Evolutionary conservation across 2,888 invertebrate species (phyloP), one percentile per base, ranked within the genome.

Genomic region (Nineta flava): DNA sequence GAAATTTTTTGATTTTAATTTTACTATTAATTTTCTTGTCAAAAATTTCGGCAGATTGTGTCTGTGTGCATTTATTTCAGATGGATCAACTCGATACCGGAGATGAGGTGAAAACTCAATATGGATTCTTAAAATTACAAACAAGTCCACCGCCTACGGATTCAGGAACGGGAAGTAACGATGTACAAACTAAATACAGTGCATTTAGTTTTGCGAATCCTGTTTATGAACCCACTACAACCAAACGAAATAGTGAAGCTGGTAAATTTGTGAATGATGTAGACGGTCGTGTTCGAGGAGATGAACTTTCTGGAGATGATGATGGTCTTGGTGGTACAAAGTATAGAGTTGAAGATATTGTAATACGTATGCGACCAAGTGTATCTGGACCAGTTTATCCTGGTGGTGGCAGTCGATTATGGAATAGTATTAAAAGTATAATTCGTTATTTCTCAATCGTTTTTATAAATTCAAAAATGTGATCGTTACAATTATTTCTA

Each of bases 161-260:
- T 9, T 53, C 56, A 35, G 55, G 55, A 46, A 55, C 57, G 32
- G 53, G 55, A 16, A 53, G 55, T 52, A 50, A 50, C 53, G 59
- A 53, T 9, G 58, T 59, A 54, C 72, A 71, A 42, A 68, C 69
- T n/a, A 74, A 75, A 52, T 68, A 68, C 45, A 75, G 73, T 16
- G 72, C 80, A 46, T 75, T 87, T 56, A 87, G 87, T 59, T 88
- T 83, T 62, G 81, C 87, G 43, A 88, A 88, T 68, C 88, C 88
- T 0, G 84, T 86, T 1, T 88, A 88, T 58, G 87, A 87, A 54
- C 81, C 87, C 0, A 79, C 80, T 9, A 76, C 75, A 53, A 73
- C 76, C 6, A 31, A 67, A 67, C 44, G 66, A 67, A 46, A 69
- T 40, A 41, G 41, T 35, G 35, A 48, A 1, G 26, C 26, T 10